Conservation (phyloP, 2,888 invertebrate species). For the Spilarctia lutea region DNA sequence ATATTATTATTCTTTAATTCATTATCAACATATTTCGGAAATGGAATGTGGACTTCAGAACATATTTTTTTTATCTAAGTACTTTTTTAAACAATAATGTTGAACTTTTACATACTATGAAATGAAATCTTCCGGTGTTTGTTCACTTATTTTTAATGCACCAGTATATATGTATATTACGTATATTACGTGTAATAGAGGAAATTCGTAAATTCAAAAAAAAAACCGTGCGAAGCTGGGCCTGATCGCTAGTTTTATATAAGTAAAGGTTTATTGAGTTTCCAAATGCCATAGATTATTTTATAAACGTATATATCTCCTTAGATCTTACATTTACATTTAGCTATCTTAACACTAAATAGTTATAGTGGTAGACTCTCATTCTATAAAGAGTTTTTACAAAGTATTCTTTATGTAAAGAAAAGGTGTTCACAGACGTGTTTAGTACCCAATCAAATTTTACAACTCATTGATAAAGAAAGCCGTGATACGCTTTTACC, state of each 20-base stretch:
- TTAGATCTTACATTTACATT: neutral
- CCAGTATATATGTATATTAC: too few relatives aligned
- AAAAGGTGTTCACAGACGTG: slow-evolving; percentile 14
- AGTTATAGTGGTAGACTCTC: neutral
- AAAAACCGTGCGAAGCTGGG: too few relatives aligned
- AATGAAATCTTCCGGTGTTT: too few relatives aligned
- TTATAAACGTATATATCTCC: too few relatives aligned
- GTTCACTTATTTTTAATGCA: too few relatives aligned
- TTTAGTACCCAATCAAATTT: slow-evolving; percentile 28
- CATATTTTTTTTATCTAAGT: neutral
- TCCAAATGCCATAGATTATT: too few relatives aligned
- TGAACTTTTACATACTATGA: too few relatives aligned
- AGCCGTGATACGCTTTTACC: slow-evolving; percentile 32
- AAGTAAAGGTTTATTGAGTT: too few relatives aligned
- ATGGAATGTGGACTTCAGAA: too few relatives aligned
- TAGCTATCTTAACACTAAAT: neutral
- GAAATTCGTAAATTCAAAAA: too few relatives aligned
- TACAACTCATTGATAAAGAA: slow-evolving; percentile 29
- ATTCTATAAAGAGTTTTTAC: neutral
- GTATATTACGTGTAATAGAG: too few relatives aligned
- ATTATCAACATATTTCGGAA: neutral
- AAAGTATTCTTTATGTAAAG: neutral
- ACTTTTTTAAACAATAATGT: neutral
- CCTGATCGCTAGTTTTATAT: too few relatives aligned
- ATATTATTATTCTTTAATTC: neutral